These are phyloP conservation scores for Drosophila pruinosa DNA, from an alignment of 1,140 invertebrate genomes.

Conservation along the genomic window DNA sequence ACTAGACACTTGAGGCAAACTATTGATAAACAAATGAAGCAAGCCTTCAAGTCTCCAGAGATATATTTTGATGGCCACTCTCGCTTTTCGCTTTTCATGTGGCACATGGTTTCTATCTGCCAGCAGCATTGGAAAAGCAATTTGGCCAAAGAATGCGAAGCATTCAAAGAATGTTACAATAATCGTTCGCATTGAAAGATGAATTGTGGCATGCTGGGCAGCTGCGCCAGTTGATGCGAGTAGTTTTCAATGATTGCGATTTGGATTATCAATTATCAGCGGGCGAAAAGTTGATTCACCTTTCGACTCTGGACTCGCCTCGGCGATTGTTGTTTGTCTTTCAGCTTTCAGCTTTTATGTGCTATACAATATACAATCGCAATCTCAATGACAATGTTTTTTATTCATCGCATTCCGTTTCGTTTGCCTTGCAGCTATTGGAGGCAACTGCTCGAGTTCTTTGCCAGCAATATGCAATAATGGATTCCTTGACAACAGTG, in stretches of 20 bases:
- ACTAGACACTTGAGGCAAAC: too few relatives aligned
- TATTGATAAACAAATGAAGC: too few relatives aligned
- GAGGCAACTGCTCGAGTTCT: constrained; percentile 18
- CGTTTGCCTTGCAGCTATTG: constrained; percentile 51
- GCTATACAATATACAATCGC: neutral
- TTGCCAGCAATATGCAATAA: constrained; percentile 62
- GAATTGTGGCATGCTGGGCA: constrained; percentile 14
- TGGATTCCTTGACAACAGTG: constrained; percentile 62
- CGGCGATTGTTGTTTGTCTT: constrained; percentile 14
- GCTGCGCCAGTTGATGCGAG: constrained; percentile 32
- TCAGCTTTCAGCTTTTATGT: neutral
- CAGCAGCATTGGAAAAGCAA: neutral
- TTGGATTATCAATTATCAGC: constrained; percentile 67
- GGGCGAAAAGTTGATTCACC: constrained; percentile 57
- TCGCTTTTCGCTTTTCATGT: neutral
- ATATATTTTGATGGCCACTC: neutral
- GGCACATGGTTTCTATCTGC: constrained; percentile 46
- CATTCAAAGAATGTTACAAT: constrained; percentile 44
- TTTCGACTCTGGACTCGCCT: constrained; percentile 64
- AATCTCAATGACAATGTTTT: constrained; percentile 24
- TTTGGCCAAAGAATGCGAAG: constrained; percentile 24
- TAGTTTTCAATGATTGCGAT: constrained; percentile 35
- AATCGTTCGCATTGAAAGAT: constrained; percentile 17
- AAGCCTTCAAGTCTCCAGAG: too few relatives aligned
- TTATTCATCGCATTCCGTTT: constrained; percentile 1